Evolutionary conservation across 2,113 vertebrate genomes (phyloP), one percentile per base, ranked within the genome.

Genomic region (Aphyosemion australe): DNA sequence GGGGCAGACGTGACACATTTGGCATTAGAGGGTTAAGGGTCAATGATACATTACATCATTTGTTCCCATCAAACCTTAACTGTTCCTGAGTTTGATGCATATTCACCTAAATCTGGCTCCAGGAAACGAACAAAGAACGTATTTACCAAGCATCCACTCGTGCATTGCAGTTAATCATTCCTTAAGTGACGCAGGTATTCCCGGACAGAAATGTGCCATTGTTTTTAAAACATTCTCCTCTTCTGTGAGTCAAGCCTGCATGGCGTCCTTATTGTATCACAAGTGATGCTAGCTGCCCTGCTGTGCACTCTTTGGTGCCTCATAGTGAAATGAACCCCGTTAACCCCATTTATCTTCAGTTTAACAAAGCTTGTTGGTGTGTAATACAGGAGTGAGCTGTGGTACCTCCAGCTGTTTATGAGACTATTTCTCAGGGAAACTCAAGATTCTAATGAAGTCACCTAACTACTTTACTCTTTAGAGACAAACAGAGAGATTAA

Each of bases 391-490:
- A 56, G 56, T 49, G 63, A 70, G 47, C 21, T 77, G 60, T 65
- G 49, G 42, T 69, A 26, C 66, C 60, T 65, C 78, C 64, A 67
- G 74, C 78, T 74, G 83, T 87, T 88, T 87, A 84, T 58, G 69
- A 85, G 81, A 57, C n/a, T n/a, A 49, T 80, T 86, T 86, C 81
- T 80, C 75, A 79, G 63, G 20, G 58, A 85, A 70, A 84, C 75
- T 41, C 53, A 46, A 74, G 71, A 83, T 53, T 39, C 72, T 83
- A 65, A 77, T 61, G 65, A 61, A 77, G 80, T 79, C 79, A 80
- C 69, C 42, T 43, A 81, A 85, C 65, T 57, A 37, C 70, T 72
- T 9, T 67, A 78, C 62, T 61, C 60, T 69, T 76, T 72, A 69
- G 45, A 78, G 32, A 61, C 37, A 67, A 54, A 47, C 1, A n/a